Evolutionary conservation across 2,113 vertebrate species (phyloP).

Genomic region (Sapajus apella): DNA sequence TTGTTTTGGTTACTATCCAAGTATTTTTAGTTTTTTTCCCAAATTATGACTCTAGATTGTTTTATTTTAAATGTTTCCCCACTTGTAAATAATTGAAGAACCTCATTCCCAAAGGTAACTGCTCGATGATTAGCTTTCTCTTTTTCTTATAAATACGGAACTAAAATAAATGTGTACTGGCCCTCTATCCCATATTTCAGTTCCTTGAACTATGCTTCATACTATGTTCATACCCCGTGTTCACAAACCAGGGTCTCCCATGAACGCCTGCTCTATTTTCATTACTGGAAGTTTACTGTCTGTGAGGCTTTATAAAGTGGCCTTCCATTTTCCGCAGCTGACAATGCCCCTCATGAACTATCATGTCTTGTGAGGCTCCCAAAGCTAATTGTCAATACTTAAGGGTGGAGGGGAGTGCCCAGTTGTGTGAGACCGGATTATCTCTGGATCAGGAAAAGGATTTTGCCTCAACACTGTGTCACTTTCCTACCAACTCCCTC

Average conservation of each 20-base stretch:
- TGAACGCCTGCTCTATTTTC: neutral
- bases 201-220: neutral
- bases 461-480: neutral
- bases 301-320: neutral
- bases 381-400: neutral
- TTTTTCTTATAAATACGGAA: slow-evolving; percentile 17
- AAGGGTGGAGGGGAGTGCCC: neutral
- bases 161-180: neutral
- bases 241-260: neutral
- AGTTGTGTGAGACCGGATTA: neutral
- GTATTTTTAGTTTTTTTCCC: neutral
- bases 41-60: neutral
- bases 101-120: neutral
- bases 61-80: neutral
- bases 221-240: neutral
- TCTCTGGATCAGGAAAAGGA: neutral
- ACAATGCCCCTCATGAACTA: neutral
- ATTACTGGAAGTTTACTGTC: neutral
- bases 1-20: slow-evolving; percentile 42
- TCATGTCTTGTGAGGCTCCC: neutral
- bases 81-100: slow-evolving; percentile 13
- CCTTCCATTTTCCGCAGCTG: neutral
- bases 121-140: neutral
- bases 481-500: too few relatives aligned
- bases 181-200: neutral